Base-by-base conservation (phyloP, 2,797 vertebrate species). In the Poecilia velifera region DNA sequence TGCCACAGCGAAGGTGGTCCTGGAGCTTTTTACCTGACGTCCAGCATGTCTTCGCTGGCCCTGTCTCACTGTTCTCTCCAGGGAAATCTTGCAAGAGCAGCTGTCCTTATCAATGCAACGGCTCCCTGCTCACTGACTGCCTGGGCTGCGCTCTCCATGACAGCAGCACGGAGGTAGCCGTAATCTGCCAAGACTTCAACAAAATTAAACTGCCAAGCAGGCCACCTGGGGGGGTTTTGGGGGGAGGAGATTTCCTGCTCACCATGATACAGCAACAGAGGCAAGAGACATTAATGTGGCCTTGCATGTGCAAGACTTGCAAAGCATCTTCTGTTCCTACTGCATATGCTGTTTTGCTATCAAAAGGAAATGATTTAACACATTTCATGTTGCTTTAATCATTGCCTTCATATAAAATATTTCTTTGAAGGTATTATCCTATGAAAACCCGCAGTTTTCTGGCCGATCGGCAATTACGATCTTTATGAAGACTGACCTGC, bases 1-100 rank as follows among this genome's bases (percentile, higher is more conserved):
- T 79, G 80, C 85, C 86, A 85, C 85, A 76, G 79, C 83, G 89
- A 81, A 91, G 93, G 89, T 73, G 89, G 84, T 88, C 85, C 91
- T 53, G 83, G 79, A 78, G 93, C 92, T 91, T 90, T 89, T 78
- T 88, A 96, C 91, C 93, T 95, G 93, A 94, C 82, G 90, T 87
- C 90, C 92, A 82, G 80, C 86, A 47, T 86, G 92, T 89, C 90
- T 76, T 83, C 25, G 71, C 82, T 76, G 84, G 88, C 82, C 88
- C 85, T 87, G 87, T 91, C 94, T 91, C 82, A 77, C 87, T 80
- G 76, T 86, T 94, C 92, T 94, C 96, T 95, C 95, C 75, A 73
- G 95, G 95, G 95, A 97, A 97, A 97, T 96, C 96, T 96, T 93
- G 83, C 82, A 84, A 91, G 93, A 92, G 78, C 93, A 95, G 90